phyloP scores from a whole-genome alignment of 1,140 invertebrate species.

The Aradophagus sp. region DNA sequence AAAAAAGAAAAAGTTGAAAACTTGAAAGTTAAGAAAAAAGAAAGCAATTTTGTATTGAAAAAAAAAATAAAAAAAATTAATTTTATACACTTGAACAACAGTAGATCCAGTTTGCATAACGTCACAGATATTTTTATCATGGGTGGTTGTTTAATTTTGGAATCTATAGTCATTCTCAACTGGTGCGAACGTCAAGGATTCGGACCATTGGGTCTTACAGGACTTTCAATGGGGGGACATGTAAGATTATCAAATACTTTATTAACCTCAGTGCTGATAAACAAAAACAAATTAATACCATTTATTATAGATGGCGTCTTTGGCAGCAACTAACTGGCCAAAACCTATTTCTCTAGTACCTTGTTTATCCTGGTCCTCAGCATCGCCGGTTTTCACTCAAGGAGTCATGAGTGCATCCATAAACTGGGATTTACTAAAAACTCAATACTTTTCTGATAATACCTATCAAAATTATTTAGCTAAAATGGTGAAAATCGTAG shows the following conservation, averaged over 20 bases:
- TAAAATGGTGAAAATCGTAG: constrained; percentile 84
- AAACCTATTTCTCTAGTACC: constrained; percentile 94
- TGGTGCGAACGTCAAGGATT: constrained; percentile 93
- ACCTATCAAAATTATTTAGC: constrained; percentile 87
- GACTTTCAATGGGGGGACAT: constrained; percentile 99
- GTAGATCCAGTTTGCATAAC: constrained; percentile 93
- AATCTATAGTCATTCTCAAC: constrained; percentile 92
- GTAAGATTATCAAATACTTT: constrained; percentile 73
- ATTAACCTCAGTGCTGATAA: neutral
- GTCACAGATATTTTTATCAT: constrained; percentile 99
- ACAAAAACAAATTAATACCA: neutral
- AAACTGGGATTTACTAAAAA: constrained; percentile 92
- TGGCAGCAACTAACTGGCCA: constrained; percentile 95
- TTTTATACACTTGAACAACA: constrained; percentile 70
- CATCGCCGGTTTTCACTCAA: constrained; percentile 95
- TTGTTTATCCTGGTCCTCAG: constrained; percentile 97
- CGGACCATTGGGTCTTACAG: constrained; percentile 93
- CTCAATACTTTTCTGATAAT: constrained; percentile 90
- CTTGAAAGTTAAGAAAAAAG: too few species aligned
- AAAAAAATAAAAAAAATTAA: constrained; percentile 15
- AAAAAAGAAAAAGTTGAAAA: too few species aligned
- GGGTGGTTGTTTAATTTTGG: constrained; percentile 96
- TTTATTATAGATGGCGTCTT: constrained; percentile 90
- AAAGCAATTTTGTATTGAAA: too few species aligned
- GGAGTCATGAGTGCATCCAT: constrained; percentile 96